phyloP scores from a whole-genome alignment of 2,888 invertebrate genomes.

The Callosobruchus maculatus region DNA sequence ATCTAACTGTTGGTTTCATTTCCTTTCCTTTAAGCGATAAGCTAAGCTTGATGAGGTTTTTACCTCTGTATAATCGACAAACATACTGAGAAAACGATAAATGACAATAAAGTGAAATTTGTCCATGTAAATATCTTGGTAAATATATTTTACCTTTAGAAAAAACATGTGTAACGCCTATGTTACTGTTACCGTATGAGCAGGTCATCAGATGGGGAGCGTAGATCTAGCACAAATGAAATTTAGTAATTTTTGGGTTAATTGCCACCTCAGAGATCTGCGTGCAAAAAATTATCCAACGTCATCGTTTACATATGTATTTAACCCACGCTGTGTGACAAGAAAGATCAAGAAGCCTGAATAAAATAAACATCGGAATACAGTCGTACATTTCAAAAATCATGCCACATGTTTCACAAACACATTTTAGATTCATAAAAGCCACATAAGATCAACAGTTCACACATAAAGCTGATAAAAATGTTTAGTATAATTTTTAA shows the following conservation, averaged over 20 bases:
- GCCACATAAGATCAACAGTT: background rate
- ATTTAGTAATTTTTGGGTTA: background rate
- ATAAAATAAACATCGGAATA: background rate
- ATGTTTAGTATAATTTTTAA: too few species aligned
- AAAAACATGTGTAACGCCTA: background rate
- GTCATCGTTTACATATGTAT: background rate
- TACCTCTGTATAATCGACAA: too few species aligned
- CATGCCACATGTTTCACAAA: too few species aligned
- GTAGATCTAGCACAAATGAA: background rate
- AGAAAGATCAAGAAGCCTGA: too few species aligned
- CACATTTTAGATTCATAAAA: too few species aligned
- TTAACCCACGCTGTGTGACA: background rate
- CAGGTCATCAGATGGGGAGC: background rate
- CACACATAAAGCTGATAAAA: background rate
- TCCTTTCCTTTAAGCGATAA: too few species aligned
- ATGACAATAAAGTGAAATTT: too few species aligned
- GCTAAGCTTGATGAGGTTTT: too few species aligned
- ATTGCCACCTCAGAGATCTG: background rate
- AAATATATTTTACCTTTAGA: too few species aligned
- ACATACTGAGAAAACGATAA: too few species aligned
- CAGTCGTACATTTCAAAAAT: background rate
- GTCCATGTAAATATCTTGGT: too few species aligned
- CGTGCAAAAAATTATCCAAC: background rate
- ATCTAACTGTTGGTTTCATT: too few species aligned
- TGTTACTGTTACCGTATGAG: background rate